Conservation (phyloP, 2,888 invertebrate species). For the Aporophyla lueneburgensis region DNA sequence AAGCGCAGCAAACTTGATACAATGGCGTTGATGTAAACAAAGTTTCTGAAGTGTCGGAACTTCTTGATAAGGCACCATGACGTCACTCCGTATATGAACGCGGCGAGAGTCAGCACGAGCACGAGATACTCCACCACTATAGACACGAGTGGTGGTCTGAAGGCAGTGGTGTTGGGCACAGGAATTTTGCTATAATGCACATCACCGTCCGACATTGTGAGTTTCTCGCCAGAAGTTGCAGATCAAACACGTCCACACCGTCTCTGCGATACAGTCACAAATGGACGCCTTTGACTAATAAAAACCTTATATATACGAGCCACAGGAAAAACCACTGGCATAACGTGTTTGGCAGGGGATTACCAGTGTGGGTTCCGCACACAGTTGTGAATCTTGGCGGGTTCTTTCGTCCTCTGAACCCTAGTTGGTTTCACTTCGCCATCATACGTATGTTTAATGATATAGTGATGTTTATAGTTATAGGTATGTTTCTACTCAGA, state of each 20-base stretch:
- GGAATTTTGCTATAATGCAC: conserved; percentile 51
- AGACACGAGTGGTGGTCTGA: conserved; percentile 42
- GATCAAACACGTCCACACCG: conserved; percentile 33
- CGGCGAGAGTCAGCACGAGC: conserved; percentile 35
- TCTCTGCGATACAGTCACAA: conserved; percentile 38
- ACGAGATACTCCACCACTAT: conserved; percentile 45
- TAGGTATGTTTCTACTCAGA: not conserved
- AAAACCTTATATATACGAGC: conserved; percentile 33
- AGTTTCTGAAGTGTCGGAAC: conserved; percentile 50
- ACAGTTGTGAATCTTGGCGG: not conserved
- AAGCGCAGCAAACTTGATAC: conserved; percentile 41
- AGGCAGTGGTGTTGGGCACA: conserved; percentile 49
- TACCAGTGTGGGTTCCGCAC: conserved; percentile 38
- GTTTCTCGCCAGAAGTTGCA: conserved; percentile 8
- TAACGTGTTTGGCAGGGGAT: conserved; percentile 15
- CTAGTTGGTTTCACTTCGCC: not conserved
- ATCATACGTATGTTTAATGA: not conserved
- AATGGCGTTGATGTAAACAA: conserved; percentile 43
- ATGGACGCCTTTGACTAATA: conserved; percentile 35
- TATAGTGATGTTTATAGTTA: not conserved
- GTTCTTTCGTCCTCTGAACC: not conserved
- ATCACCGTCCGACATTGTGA: conserved; percentile 44
- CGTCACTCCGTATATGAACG: conserved; percentile 41
- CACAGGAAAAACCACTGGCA: conserved; percentile 44
- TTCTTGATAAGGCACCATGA: conserved; percentile 49